Evolutionary conservation across 2,113 vertebrate species (phyloP).

Genomic region (Carassius auratus): DNA sequence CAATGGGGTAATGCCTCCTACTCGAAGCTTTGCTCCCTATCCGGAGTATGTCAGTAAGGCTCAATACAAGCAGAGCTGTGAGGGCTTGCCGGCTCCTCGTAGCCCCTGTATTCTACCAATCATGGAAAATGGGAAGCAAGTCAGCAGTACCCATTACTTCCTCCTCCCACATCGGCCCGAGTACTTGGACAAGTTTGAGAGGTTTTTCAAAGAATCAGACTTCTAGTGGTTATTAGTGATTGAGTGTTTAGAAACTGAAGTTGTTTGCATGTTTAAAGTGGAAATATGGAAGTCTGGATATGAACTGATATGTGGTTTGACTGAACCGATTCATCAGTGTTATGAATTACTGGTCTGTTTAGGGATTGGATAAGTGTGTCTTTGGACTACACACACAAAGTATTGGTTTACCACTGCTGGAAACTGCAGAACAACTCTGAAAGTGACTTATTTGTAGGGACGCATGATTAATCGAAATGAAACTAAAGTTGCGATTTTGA

Average conservation of each 20-base stretch:
- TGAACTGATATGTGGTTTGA: background rate
- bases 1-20: constrained; percentile 96
- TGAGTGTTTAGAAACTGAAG: constrained; percentile 53
- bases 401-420: constrained; percentile 51
- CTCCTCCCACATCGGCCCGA: constrained; percentile 86
- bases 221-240: constrained; percentile 60
- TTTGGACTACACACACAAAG: constrained; percentile 16
- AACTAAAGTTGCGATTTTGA: background rate
- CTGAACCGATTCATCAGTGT: constrained; percentile 50
- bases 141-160: constrained; percentile 94
- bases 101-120: constrained; percentile 94
- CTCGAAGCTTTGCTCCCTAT: constrained; percentile 96
- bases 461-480: background rate
- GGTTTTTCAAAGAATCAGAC: constrained; percentile 82
- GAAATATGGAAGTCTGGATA: background rate
- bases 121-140: constrained; percentile 91
- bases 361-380: background rate
- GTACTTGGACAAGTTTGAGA: constrained; percentile 80
- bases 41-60: constrained; percentile 95
- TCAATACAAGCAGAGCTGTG: constrained; percentile 83
- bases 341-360: constrained; percentile 31
- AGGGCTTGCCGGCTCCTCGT: constrained; percentile 69
- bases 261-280: constrained; percentile 37
- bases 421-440: constrained; percentile 25
- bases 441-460: background rate